Conservation (phyloP, 2,113 vertebrate species). For the Orycteropus afer region DNA sequence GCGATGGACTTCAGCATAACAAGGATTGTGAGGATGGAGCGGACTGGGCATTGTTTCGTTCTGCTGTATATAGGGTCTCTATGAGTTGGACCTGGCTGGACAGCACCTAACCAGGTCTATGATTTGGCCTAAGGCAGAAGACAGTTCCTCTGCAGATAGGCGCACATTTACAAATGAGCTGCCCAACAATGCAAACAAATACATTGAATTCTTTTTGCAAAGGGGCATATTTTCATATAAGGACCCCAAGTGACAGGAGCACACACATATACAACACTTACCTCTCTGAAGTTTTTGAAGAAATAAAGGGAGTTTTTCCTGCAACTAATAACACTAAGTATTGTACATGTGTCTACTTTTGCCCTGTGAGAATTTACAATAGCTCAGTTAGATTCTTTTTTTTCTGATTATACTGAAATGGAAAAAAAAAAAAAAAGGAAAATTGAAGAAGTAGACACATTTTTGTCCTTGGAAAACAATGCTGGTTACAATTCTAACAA, state of each 20-base stretch:
- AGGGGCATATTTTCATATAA: slow-evolving; percentile 2
- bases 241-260: not conserved
- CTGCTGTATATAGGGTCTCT: too few species aligned
- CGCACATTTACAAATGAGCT: not conserved
- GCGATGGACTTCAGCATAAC: too few species aligned
- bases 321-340: not conserved
- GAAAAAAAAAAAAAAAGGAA: slow-evolving; percentile 28
- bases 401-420: not conserved
- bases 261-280: not conserved
- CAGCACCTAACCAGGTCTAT: too few species aligned
- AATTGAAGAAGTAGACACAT: slow-evolving; percentile 18
- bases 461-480: slow-evolving; percentile 47
- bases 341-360: not conserved
- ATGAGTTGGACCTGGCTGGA: too few species aligned
- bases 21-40: too few species aligned
- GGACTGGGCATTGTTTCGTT: too few species aligned
- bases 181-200: not conserved
- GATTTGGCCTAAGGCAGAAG: not conserved
- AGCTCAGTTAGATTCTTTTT: not conserved
- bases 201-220: not conserved
- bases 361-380: not conserved
- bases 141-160: not conserved
- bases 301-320: not conserved
- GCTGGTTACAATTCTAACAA: not conserved
- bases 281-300: not conserved